Conservation (phyloP, 2,113 vertebrate genomes). For the Lutjanus erythropterus region DNA sequence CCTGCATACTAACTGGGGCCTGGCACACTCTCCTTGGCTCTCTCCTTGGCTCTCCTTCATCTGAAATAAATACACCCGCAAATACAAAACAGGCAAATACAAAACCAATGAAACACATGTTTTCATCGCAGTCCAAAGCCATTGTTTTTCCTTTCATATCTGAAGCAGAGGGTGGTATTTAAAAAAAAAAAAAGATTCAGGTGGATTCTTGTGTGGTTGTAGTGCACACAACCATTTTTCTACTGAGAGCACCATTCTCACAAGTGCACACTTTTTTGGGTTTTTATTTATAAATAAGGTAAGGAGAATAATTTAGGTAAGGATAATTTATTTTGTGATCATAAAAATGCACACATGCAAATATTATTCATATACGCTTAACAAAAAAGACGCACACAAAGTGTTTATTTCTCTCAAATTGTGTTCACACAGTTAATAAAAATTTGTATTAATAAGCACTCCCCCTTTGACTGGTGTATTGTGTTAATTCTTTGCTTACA, state of each 20-base stretch:
- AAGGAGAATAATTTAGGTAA: neutral
- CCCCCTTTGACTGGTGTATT: no score
- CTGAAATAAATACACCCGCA: constrained; percentile 81
- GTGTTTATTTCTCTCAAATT: no score
- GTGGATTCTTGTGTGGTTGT: constrained; percentile 30
- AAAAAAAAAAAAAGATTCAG: neutral
- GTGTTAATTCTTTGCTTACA: no score
- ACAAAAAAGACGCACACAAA: no score
- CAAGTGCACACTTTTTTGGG: neutral
- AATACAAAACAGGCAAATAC: constrained; percentile 85
- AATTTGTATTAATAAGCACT: no score
- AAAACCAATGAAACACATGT: constrained; percentile 78
- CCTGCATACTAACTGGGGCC: constrained; percentile 82
- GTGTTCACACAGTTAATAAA: no score
- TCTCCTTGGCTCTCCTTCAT: constrained; percentile 70
- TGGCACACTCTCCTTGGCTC: constrained; percentile 75
- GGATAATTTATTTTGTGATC: neutral
- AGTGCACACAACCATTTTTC: neutral
- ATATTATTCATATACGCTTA: neutral
- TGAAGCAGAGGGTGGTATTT: constrained; percentile 10
- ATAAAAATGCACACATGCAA: neutral
- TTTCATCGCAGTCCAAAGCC: constrained; percentile 48
- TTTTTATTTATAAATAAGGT: neutral
- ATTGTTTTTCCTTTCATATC: constrained; percentile 63
- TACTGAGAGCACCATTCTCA: neutral